These are phyloP conservation scores for Mungos mungo DNA, from an alignment of 2,113 vertebrate genomes.

Conservation along the genomic window DNA sequence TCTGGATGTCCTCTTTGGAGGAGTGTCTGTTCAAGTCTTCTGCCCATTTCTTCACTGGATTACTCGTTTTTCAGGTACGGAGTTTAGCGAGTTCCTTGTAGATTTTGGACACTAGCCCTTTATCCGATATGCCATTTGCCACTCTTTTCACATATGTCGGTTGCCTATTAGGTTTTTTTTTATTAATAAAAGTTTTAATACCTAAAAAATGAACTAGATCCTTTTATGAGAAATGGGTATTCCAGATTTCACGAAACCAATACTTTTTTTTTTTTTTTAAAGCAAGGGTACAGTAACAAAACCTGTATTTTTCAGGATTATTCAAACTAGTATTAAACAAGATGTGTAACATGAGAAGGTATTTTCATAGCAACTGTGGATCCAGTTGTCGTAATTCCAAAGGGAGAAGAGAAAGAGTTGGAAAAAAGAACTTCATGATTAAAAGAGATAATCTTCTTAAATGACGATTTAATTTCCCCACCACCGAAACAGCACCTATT, in stretches of 20 bases:
- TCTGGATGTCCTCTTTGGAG: no score
- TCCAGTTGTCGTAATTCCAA: conserved; percentile 22
- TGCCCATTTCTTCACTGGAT: no score
- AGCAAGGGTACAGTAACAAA: not conserved
- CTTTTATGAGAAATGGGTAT: not conserved
- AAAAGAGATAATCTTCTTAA: conserved; percentile 30
- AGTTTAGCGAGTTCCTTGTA: no score
- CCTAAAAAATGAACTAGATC: not conserved
- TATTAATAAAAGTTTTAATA: not conserved
- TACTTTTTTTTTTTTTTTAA: not conserved
- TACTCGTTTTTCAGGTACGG: no score
- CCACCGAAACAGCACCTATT: not conserved
- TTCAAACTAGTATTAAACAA: not conserved
- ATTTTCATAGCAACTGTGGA: not conserved
- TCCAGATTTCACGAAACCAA: not conserved
- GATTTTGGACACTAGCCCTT: no score
- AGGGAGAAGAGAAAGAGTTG: not conserved
- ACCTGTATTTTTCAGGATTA: not conserved
- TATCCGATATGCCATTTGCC: no score
- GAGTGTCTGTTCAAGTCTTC: no score
- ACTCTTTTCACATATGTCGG: no score
- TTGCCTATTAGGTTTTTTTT: no score
- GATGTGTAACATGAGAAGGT: not conserved
- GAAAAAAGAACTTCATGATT: conserved; percentile 34
- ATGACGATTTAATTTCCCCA: not conserved